Base-by-base conservation (phyloP, 92 coral and sea anemone species). In the Zoanthus gigantus region DNA sequence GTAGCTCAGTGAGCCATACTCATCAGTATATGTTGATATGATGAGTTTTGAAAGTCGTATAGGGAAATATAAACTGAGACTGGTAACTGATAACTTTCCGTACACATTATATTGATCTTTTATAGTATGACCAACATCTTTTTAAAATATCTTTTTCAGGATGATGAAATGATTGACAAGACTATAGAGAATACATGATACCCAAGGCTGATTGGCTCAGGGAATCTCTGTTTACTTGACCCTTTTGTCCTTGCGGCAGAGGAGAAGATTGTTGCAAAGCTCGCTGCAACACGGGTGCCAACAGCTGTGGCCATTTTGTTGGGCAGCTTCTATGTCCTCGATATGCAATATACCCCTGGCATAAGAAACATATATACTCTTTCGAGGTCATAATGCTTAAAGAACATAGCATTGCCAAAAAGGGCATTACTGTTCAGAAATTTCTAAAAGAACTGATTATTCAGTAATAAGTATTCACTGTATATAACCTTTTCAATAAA, bases 231-330 rank as follows among this genome's bases (percentile, higher is more conserved):
- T 71, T 34, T 4, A 7, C 48, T 83, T 48, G 73, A 74, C 76
- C 92, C 88, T 60, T 77, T 89, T 50, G 85, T 83, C 18, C 48
- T 89, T 15, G 88, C 88, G 57, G 92, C 60, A 83, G 92, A 89
- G 46, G 89, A 89, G 9, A 73, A 58, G 34, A 42, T 83, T 11
- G 37, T 89, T 6, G 15, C 77, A 4, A 89, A 58, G 61, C 54
- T 74, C 3, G 63, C 63, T 5, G 10, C 32, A 32, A 72, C 76
- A 4, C 76, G 50, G 3, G 15, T 31, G 6, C 65, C 60, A 37
- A 57, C 46, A 17, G n/a, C 88, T 28, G 3, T 88, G 9, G 80
- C 42, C 58, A 63, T 80, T 12, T 78, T 88, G 61, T 31, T 88
- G 61, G 86, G 72, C 9, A 15, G 57, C n/a, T 87, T 57, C 17